Percentiles rank a stretch among this genome's conserved stretches.
These are phyloP conservation scores for Myotis lucifugus DNA, from an alignment of 2,113 vertebrate genomes.

Conservation along the genomic window DNA sequence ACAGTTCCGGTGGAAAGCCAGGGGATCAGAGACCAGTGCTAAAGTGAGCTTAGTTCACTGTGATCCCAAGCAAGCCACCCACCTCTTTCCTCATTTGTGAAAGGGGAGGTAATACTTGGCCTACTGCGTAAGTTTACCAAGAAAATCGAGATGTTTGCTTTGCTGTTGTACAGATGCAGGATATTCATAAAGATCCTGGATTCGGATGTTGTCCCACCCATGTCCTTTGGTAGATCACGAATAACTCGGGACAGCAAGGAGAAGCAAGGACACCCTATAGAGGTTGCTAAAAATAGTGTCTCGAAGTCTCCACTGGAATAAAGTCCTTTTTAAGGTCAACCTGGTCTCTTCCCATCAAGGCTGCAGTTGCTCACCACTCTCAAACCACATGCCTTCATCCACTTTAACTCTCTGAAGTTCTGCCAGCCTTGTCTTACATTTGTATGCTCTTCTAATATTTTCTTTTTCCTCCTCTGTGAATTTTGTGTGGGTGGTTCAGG, in stretches of 20 bases:
- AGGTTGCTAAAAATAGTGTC: slow-evolving; percentile 14
- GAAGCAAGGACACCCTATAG: neutral
- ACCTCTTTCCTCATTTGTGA: neutral
- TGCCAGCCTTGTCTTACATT: neutral
- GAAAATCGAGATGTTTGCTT: neutral
- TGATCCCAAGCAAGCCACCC: neutral
- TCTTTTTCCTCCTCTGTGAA: neutral
- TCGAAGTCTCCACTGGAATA: neutral
- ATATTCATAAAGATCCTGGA: neutral
- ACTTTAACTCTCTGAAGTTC: slow-evolving; percentile 2
- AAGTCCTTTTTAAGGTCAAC: slow-evolving; percentile 14
- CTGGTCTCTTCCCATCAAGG: neutral
- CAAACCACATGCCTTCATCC: slow-evolving; percentile 28
- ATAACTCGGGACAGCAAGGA: neutral
- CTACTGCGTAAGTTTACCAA: neutral
- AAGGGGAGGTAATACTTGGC: neutral
- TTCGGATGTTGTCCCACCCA: neutral
- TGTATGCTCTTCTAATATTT: neutral
- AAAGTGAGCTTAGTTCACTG: neutral
- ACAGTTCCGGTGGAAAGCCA: neutral
- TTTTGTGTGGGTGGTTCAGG: slow-evolving; percentile 11
- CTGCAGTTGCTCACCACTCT: neutral
- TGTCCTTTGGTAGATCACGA: neutral
- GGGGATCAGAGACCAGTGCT: neutral
- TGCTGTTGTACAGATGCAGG: neutral